phyloP scores from a whole-genome alignment of 2,888 invertebrate genomes.

The Luffia ferchaultella region DNA sequence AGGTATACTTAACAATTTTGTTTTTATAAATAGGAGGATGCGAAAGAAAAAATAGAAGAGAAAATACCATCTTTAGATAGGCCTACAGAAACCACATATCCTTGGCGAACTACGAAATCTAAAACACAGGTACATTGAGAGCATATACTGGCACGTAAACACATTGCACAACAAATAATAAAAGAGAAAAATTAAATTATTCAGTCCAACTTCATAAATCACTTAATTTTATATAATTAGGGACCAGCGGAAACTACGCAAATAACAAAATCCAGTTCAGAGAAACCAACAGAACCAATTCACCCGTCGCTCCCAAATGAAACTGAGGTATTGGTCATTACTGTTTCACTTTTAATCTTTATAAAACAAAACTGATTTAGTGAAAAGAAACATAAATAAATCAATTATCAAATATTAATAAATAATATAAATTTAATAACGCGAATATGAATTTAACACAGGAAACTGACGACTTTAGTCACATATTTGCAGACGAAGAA shows the following conservation, averaged over 20 bases:
- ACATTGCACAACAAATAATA: not conserved
- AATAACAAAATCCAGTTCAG: not conserved
- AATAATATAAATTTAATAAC: no score
- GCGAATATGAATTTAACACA: not conserved
- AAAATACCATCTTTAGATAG: constrained; percentile 33
- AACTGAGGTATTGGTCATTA: not conserved
- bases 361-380: no score
- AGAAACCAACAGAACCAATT: constrained; percentile 1
- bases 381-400: no score
- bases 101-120: constrained; percentile 53
- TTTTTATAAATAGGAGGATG: constrained; percentile 37
- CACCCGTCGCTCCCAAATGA: constrained; percentile 2
- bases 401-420: no score
- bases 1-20: not conserved
- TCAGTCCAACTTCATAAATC: not conserved
- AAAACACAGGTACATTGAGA: constrained; percentile 20
- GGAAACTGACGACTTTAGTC: not conserved
- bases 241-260: not conserved
- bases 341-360: no score
- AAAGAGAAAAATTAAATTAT: no score
- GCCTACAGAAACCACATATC: constrained; percentile 43
- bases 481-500: constrained; percentile 9
- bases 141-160: not conserved
- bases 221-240: not conserved
- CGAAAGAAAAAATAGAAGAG: constrained; percentile 36